Conservation (phyloP, 2,888 invertebrate genomes). For the Dorcus hopei region DNA sequence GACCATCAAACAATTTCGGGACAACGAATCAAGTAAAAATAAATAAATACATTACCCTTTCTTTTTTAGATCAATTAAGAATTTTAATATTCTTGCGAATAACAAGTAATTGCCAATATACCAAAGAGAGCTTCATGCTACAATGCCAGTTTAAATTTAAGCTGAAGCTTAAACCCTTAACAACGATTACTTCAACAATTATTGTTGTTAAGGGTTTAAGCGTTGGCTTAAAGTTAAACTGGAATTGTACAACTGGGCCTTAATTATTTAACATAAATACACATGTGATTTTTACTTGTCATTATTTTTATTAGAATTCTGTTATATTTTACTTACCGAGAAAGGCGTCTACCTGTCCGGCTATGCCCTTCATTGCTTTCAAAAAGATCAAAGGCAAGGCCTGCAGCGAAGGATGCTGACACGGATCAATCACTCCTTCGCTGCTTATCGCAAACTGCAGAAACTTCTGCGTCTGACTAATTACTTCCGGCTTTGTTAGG, state of each 20-base stretch:
- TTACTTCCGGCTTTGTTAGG: constrained; percentile 77
- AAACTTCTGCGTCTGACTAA: constrained; percentile 71
- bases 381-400: constrained; percentile 85
- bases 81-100: no score
- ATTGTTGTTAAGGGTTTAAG: no score
- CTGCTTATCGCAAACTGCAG: constrained; percentile 75
- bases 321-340: constrained; percentile 63
- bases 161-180: no score
- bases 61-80: background rate
- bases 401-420: constrained; percentile 84
- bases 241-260: no score
- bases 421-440: constrained; percentile 82
- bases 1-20: constrained; percentile 27
- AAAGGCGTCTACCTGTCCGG: constrained; percentile 93
- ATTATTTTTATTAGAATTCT: background rate
- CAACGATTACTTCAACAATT: no score
- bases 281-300: no score
- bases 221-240: no score
- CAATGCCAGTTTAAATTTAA: no score
- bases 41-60: background rate
- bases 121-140: no score
- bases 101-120: background rate
- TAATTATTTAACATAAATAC: no score
- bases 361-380: constrained; percentile 89
- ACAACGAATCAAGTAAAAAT: constrained; percentile 13